Conservation (phyloP, 2,113 vertebrate genomes). For the Tragulus kanchil region DNA sequence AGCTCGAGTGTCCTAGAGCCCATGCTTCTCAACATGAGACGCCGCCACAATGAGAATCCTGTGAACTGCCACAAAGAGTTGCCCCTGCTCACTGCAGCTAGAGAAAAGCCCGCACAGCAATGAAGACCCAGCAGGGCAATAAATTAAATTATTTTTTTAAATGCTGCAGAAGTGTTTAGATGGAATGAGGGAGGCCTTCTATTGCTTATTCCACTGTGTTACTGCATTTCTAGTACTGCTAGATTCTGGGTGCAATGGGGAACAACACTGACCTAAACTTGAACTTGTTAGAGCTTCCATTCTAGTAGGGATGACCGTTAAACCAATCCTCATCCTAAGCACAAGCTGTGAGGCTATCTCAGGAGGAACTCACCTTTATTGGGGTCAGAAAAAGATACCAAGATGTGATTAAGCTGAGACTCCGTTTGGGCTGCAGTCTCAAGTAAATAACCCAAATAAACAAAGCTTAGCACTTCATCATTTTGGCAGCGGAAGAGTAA, state of each 20-base stretch:
- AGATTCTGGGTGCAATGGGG: neutral
- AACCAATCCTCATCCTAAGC: neutral
- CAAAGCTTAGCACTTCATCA: slow-evolving; percentile 15
- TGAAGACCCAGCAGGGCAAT: neutral
- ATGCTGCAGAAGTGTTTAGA: neutral
- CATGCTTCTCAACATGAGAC: neutral
- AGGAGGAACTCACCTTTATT: neutral
- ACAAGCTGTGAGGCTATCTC: neutral
- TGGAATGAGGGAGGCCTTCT: neutral
- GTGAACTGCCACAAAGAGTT: neutral
- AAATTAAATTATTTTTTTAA: neutral
- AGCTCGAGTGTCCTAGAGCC: neutral
- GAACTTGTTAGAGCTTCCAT: neutral
- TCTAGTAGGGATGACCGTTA: neutral
- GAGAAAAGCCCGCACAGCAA: neutral
- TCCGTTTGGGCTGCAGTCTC: neutral
- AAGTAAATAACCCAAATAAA: neutral
- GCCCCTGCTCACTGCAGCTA: neutral
- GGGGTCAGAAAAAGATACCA: neutral
- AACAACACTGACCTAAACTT: neutral
- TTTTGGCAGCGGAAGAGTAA: neutral
- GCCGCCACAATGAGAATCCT: neutral
- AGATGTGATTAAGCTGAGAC: neutral
- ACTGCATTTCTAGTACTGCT: neutral
- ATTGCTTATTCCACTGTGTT: neutral